Evolutionary conservation across 2,888 invertebrate species (phyloP).

Genomic region (Apamea crenata): DNA sequence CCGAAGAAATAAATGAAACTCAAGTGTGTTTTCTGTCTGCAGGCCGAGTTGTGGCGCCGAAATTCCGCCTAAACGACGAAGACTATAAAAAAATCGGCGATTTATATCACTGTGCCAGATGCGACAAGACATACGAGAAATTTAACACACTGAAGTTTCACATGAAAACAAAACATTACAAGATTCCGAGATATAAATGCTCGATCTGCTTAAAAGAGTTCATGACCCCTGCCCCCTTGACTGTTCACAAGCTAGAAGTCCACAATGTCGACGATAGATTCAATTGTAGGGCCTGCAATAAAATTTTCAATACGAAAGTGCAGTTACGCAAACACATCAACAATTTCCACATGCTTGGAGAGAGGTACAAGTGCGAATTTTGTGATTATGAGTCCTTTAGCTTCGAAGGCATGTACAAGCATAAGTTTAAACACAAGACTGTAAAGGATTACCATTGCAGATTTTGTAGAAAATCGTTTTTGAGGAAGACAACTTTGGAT

Average conservation of each 20-base stretch:
- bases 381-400: conserved; percentile 84
- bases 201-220: conserved; percentile 75
- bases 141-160: conserved; percentile 75
- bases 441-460: conserved; percentile 85
- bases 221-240: conserved; percentile 77
- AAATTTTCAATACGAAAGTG: conserved; percentile 77
- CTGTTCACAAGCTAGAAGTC: conserved; percentile 77
- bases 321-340: conserved; percentile 80
- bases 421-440: conserved; percentile 84
- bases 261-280: conserved; percentile 82
- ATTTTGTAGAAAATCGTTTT: conserved; percentile 85
- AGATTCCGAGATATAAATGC: conserved; percentile 74
- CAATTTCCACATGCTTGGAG: conserved; percentile 84
- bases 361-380: conserved; percentile 77
- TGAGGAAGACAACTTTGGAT: conserved; percentile 80
- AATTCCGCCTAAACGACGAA: conserved; percentile 74
- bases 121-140: conserved; percentile 78
- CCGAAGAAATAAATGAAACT: conserved; percentile 53
- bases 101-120: conserved; percentile 72
- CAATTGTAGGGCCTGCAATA: conserved; percentile 83
- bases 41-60: conserved; percentile 69
- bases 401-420: conserved; percentile 81
- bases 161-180: conserved; percentile 80
- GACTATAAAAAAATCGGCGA: conserved; percentile 77
- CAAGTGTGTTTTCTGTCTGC: conserved; percentile 77